Conservation (phyloP, 1,140 invertebrate species). For the Carcinoscorpius rotundicauda region DNA sequence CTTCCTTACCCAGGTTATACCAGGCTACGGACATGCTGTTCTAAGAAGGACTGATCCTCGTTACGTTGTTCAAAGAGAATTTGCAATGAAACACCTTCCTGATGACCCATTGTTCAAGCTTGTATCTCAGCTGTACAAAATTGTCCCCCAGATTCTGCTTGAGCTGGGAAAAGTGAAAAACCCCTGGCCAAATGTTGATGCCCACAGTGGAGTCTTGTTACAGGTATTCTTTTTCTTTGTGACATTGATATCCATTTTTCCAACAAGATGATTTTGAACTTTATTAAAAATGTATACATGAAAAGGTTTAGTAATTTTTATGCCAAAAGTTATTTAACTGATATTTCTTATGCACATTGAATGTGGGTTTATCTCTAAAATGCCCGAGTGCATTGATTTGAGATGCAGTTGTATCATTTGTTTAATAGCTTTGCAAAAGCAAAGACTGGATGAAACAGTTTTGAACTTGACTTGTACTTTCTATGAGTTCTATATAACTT, state of each 20-base stretch:
- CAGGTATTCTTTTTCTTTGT: conserved; percentile 37
- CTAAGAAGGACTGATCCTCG: conserved; percentile 92
- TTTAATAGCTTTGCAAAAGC: no score
- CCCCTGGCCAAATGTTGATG: conserved; percentile 98
- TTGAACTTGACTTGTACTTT: no score
- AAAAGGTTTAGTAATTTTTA: no score
- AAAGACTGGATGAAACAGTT: no score
- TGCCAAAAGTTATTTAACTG: no score
- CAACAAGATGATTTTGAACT: conserved; percentile 40
- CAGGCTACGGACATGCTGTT: conserved; percentile 94
- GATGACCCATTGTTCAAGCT: conserved; percentile 85
- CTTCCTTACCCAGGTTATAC: conserved; percentile 53
- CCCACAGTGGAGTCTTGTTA: conserved; percentile 87
- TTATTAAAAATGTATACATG: conserved; percentile 28
- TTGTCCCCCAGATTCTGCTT: conserved; percentile 82
- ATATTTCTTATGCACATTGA: no score
- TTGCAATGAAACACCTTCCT: conserved; percentile 86
- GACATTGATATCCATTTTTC: no score
- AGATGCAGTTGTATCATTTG: no score
- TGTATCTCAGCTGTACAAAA: conserved; percentile 84
- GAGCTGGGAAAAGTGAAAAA: conserved; percentile 96
- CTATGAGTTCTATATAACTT: no score
- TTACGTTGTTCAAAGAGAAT: conserved; percentile 87
- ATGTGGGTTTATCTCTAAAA: no score
- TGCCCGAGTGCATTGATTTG: no score